Evolutionary conservation across 2,113 vertebrate species (phyloP), one percentile per base, ranked within the genome.

Genomic region (Sebastes fasciatus): DNA sequence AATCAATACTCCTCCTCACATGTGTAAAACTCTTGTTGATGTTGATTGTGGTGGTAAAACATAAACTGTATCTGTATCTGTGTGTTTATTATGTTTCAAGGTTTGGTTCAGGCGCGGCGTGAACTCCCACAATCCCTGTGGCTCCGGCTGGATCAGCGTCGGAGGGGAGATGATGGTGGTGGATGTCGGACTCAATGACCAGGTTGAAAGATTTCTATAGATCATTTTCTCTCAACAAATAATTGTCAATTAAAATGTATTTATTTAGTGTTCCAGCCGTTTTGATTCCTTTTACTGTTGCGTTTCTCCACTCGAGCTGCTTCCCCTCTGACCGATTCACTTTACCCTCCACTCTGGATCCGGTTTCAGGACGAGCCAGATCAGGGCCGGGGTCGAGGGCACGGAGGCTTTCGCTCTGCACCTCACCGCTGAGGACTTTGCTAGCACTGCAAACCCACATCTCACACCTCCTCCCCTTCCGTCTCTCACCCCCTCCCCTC

Each of bases 41-140:
- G 1, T 26, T 23, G 9, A 10, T 5, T 21, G 54, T 1, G 34
- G 23, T 2, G 2, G 10, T 14, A 66, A 66, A 43, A 51, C 48
- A 5, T 12, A 6, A 34, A 34, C 1, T 60, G 42, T 43, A 5
- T 61, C 21, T 13, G n/a, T 58, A 21, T 23, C 0, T 58, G 21
- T 23, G 21, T 13, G 4, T 60, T 4, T 85, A 96, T 97, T 88
- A 67, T 83, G 79, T 71, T 9, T 89, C 17, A 77, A 99, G 98
- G 97, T 99, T 46, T 99, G 98, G 98, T 99, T 99, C 93, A 95
- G 98, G 91, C 97, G 98, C 87, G 98, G 98, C 0, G 96, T 99
- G 74, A 98, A 97, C 87, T 99, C 98, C 0, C 97, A 99, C 92
- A 99, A 97, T 68, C 97, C 98, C 42, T 96, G 97, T 68, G 98